Base-by-base conservation (phyloP, 2,888 invertebrate genomes). In the Shargacucullia verbasci region DNA sequence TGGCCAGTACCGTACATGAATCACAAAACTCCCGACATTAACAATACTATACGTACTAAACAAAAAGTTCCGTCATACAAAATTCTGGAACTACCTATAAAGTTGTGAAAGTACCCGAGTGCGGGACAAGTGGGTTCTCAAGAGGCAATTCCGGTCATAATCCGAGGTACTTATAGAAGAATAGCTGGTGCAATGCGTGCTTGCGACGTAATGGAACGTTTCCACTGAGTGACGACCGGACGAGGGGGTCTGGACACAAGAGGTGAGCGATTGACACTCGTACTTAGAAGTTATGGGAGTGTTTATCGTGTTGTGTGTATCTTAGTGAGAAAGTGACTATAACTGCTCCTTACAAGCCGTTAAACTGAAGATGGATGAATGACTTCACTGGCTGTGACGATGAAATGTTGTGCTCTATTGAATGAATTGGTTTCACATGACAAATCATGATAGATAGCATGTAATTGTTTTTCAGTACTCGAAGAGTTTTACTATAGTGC, bases 201-300 rank as follows among this genome's bases (percentile, higher is more conserved):
- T 81, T 75, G 79, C 84, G 92, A 92, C 92, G 80, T 93, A 90
- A 93, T 92, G 87, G 92, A 81, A 79, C 86, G 86, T 90, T 92
- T 90, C 86, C 86, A 85, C 87, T 92, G 91, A 92, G 78, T 87
- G 91, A 92, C 90, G 91, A 81, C 86, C 88, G 87, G 86, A 86
- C 85, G 84, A 67, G 64, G 70, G 67, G 71, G 43, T 46, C 57
- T 31, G 12, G 39, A 10, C 4, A 29, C 63, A 78, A 82, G 78
- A 37, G 13, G 60, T 10, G 37, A 70, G 65, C 62, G 61, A 33
- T 49, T 48, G 48, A 44, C 44, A 41, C 10, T 7, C 31, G 35
- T 9, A 11, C 49, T 29, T 39, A 15, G 8, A n/a, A 9, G n/a
- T 25, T 49, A 43, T 43, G 2, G 14, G 3, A 9, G 0, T 53